Evolutionary conservation across 2,113 vertebrate species (phyloP), one percentile per base, ranked within the genome.

Genomic region (Oncorhynchus tshawytscha): DNA sequence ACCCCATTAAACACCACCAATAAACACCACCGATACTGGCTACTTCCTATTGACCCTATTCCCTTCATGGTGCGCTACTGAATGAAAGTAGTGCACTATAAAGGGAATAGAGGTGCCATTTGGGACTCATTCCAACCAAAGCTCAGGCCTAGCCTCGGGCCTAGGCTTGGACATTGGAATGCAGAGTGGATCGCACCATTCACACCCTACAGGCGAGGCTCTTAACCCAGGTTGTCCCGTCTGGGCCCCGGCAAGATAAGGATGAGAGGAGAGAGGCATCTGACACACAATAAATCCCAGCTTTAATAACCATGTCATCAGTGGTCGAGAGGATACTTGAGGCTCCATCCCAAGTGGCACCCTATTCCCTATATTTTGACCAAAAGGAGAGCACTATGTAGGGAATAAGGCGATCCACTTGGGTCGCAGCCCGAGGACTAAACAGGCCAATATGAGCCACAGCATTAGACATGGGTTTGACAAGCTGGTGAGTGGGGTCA

Each of bases 211-310:
- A 68, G 75, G 73, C 71, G 2, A 79, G 67, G 60, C 78, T 84
- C 82, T 87, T 88, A 86, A 87, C 88, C 86, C 74, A 39, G 66
- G 5, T 68, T 16, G 78, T 82, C 72, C 79, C 71, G 71, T 71
- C 70, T 67, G 65, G 67, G 77, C 51, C 60, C 73, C 76, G 54
- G 62, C 29, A 31, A 71, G 76, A 86, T 71, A n/a, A n/a, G n/a
- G n/a, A n/a, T n/a, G n/a, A n/a, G n/a, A n/a, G n/a, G 31, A 34
- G 5, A 34, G 31, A 34, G 5, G 5, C 67, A 65, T 73, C 66
- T 72, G 83, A 85, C 81, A 79, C 51, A 51, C 71, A 74, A 81
- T 87, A 81, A 80, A 86, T 87, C 84, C 81, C 79, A 75, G 71
- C 64, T 69, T 74, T 82, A 86, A 88, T 83, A 81, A 86, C 69